Conservation (phyloP, 2,113 vertebrate genomes). For the Mixornis gularis region DNA sequence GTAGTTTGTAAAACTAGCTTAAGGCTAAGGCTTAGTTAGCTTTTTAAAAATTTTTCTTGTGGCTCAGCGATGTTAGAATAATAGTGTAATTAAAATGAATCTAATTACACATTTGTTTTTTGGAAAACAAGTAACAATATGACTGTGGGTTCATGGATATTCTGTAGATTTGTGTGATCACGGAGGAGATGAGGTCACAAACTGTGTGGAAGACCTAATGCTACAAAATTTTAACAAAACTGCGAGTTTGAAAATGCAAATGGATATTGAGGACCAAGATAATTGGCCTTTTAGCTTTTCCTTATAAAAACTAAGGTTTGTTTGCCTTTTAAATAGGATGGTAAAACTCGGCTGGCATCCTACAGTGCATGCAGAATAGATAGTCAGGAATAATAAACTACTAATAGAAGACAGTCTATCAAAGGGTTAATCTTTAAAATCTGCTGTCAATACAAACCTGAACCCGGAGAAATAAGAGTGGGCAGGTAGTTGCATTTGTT, state of each 20-base stretch:
- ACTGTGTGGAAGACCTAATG: background rate
- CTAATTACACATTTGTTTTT: background rate
- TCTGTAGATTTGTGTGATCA: background rate
- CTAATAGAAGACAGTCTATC: background rate
- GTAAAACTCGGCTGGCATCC: constrained; percentile 50
- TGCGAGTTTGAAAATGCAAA: constrained; percentile 25
- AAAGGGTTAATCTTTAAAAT: background rate
- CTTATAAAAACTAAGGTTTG: constrained; percentile 55
- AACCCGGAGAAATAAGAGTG: background rate
- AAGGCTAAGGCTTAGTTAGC: background rate
- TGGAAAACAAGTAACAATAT: background rate
- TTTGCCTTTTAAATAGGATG: constrained; percentile 61
- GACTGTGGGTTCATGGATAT: background rate
- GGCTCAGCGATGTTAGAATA: background rate
- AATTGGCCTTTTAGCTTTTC: constrained; percentile 56
- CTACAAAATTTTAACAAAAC: constrained; percentile 16
- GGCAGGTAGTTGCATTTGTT: background rate
- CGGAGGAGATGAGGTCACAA: background rate
- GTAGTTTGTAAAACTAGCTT: background rate
- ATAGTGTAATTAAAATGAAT: background rate
- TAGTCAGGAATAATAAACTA: constrained; percentile 13
- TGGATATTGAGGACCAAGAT: background rate
- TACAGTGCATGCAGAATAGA: constrained; percentile 16
- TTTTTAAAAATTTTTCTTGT: background rate
- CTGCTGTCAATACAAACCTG: background rate